Evolutionary conservation across 2,888 invertebrate species (phyloP).

Genomic region (Argyresthia goedartella): DNA sequence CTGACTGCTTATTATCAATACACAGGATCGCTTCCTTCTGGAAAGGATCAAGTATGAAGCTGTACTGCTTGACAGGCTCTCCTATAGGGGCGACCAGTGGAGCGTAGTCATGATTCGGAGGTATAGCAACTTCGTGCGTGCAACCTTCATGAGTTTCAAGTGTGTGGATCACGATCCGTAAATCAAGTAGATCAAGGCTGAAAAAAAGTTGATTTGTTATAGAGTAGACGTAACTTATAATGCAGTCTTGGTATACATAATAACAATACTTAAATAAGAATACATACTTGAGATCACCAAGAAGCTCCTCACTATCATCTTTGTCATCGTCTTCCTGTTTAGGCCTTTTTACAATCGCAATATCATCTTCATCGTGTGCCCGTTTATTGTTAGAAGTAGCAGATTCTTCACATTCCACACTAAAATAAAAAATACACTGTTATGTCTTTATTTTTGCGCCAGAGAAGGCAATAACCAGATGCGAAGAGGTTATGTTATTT

Average conservation of each 20-base stretch:
- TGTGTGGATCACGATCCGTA: slow-evolving; percentile 88
- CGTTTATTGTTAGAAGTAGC: slow-evolving; percentile 30
- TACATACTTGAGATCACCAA: slow-evolving; percentile 48
- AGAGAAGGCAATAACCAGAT: too few relatives aligned
- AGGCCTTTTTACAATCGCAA: slow-evolving; percentile 35
- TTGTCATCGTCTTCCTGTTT: slow-evolving; percentile 36
- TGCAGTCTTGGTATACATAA: too few relatives aligned
- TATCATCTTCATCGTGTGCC: slow-evolving; percentile 40
- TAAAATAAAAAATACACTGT: neutral
- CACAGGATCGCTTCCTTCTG: slow-evolving; percentile 97
- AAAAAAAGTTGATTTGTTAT: slow-evolving; percentile 16
- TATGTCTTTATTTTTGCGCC: too few relatives aligned
- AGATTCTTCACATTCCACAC: neutral
- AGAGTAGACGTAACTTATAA: too few relatives aligned
- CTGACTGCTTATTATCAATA: slow-evolving; percentile 98
- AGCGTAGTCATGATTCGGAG: slow-evolving; percentile 86
- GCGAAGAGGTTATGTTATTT: slow-evolving; percentile 24
- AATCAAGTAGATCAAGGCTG: slow-evolving; percentile 81
- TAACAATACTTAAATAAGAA: neutral
- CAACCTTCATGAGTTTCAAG: slow-evolving; percentile 94
- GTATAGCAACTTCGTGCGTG: slow-evolving; percentile 96
- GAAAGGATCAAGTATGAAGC: slow-evolving; percentile 96
- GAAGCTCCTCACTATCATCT: slow-evolving; percentile 25
- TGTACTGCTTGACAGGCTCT: slow-evolving; percentile 92
- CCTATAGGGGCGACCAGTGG: slow-evolving; percentile 67